Base-by-base conservation (phyloP, 92 coral and sea anemone genomes). In the Virgularia gustaviana region DNA sequence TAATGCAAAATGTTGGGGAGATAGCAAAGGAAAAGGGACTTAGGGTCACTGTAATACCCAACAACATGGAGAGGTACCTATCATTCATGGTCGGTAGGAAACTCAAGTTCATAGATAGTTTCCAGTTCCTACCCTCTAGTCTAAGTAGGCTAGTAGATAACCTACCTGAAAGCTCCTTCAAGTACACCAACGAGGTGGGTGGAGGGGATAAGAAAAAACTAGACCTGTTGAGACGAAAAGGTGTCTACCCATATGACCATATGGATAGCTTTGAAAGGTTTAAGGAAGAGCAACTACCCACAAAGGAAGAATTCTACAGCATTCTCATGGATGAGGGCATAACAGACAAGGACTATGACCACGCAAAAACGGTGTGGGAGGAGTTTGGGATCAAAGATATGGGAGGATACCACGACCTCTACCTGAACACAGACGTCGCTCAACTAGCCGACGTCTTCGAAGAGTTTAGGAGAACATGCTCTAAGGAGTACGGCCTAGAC, bases 1-100 rank as follows among this genome's bases (percentile, higher is more conserved):
- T 81, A 64, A 16, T 45, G 63, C 6, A 81, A 47, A 57, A 70
- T 59, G 1, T 44, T 77, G 10, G 86, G 77, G 16, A 55, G 8
- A 22, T 52, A 9, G 28, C 55, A 47, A 15, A 47, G 15, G 55
- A 15, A 22, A 52, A 52, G 13, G 31, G 28, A 1, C 22, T 52
- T 8, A 20, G 13, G 30, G 58, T 15, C 2, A n/a, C n/a, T n/a
- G n/a, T n/a, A n/a, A 52, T 52, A 13, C 58, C 58, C 22, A 12
- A 20, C 30, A 52, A 52, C 3, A 52, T 52, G 58, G 30, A 52
- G 30, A 52, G 13, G 58, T 52, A 52, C 16, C 5, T 52, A 13
- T 3, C 13, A 11, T 52, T 52, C 58, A 3, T 33, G 55, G 5
- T 20, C 6, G 28, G 29, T 3, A 2, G 3, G 8, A 4, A 15